Percentiles rank a stretch among this genome's conserved stretches.
Evolutionary conservation across 2,797 vertebrate species (phyloP).

Genomic region (Prunella strophiata): DNA sequence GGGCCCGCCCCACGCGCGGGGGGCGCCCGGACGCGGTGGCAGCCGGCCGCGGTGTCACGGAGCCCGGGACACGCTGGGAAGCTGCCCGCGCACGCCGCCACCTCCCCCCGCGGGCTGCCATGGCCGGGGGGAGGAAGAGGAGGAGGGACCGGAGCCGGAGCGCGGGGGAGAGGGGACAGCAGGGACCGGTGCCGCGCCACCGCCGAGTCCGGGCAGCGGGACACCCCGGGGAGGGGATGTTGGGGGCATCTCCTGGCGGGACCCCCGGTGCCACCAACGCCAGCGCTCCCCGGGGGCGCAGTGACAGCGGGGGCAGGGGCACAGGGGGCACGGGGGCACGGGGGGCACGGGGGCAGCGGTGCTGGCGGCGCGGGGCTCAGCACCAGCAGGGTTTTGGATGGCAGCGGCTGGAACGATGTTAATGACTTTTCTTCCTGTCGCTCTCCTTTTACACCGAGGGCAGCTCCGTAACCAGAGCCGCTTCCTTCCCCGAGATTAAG

Average conservation of each 20-base stretch:
- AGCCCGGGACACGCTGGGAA: too few species aligned
- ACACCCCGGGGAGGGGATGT: neutral
- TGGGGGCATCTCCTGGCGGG: neutral
- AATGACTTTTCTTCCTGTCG: slow-evolving; percentile 63
- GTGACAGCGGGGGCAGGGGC: neutral
- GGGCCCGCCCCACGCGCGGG: neutral
- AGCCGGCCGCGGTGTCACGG: neutral
- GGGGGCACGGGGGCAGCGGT: neutral
- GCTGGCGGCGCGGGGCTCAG: neutral
- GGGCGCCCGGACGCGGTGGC: neutral
- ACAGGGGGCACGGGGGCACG: neutral
- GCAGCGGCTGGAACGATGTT: slow-evolving; percentile 60
- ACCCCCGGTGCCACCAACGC: too few species aligned
- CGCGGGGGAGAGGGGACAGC: too few species aligned
- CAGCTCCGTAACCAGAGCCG: slow-evolving; percentile 72
- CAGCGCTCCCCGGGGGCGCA: neutral
- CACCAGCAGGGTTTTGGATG: slow-evolving; percentile 43
- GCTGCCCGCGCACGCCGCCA: neutral
- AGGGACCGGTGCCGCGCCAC: too few species aligned
- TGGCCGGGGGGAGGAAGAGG: neutral
- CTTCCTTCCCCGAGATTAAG: slow-evolving; percentile 80
- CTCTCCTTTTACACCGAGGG: slow-evolving; percentile 62
- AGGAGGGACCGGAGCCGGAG: too few species aligned
- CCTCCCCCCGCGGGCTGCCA: neutral
- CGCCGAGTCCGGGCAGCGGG: neutral